phyloP scores from a whole-genome alignment of 2,113 vertebrate species.

The Peucedramus taeniatus region DNA sequence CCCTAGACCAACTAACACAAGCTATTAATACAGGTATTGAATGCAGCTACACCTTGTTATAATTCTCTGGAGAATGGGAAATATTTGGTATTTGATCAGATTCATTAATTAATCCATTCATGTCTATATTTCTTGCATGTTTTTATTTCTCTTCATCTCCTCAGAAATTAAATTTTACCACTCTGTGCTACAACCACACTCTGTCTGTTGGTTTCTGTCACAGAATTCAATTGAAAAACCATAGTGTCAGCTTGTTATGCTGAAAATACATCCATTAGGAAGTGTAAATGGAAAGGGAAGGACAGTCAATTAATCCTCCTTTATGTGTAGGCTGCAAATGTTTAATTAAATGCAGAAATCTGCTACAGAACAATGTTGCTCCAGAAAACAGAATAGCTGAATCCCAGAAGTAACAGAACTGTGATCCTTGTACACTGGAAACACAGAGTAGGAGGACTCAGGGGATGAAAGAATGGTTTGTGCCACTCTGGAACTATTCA shows the following conservation, averaged over 20 bases:
- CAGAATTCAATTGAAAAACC: background rate
- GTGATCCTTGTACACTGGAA: background rate
- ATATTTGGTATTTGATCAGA: background rate
- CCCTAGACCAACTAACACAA: background rate
- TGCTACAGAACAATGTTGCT: background rate
- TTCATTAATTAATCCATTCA: background rate
- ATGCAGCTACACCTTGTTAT: background rate
- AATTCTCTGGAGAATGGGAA: background rate
- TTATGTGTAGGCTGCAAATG: background rate
- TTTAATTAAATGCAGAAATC: background rate
- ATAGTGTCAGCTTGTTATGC: background rate
- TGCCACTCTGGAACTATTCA: background rate
- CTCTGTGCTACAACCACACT: background rate
- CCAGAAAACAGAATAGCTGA: background rate
- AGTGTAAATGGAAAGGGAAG: background rate
- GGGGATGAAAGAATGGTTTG: background rate
- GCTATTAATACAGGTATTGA: background rate
- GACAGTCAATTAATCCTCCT: background rate
- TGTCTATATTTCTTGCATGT: background rate
- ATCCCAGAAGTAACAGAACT: background rate
- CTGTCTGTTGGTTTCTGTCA: background rate
- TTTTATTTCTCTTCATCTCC: background rate
- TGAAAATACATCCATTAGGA: background rate
- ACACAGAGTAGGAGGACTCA: background rate
- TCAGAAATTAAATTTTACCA: background rate